Evolutionary conservation across 2,888 invertebrate species (phyloP).

Genomic region (Molanna angustata): DNA sequence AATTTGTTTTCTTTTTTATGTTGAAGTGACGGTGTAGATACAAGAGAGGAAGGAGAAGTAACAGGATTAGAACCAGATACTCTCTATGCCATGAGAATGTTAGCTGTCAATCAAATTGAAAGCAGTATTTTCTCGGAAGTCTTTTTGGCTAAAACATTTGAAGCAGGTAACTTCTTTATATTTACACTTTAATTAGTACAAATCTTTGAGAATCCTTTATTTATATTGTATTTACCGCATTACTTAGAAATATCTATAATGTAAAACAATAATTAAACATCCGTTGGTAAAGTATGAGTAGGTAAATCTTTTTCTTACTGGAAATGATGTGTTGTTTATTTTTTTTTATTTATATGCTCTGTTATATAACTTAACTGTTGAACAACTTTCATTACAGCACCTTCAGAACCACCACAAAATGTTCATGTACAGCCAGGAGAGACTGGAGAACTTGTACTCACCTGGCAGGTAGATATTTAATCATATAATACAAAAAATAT

Average conservation of each 20-base stretch:
- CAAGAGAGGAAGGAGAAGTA: conserved; percentile 30
- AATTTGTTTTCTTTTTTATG: no score
- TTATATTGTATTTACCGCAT: no score
- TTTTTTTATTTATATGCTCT: no score
- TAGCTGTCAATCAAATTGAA: conserved; percentile 73
- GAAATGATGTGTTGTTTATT: no score
- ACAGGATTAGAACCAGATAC: conserved; percentile 62
- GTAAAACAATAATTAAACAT: no score
- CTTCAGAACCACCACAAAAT: conserved; percentile 70
- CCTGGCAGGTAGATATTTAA: conserved; percentile 68
- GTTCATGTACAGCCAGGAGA: conserved; percentile 68
- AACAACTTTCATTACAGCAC: conserved; percentile 48
- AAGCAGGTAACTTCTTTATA: conserved; percentile 59
- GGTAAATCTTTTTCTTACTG: no score
- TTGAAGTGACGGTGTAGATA: conserved; percentile 21
- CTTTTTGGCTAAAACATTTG: conserved; percentile 65
- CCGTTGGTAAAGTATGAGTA: no score
- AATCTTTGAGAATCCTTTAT: no score
- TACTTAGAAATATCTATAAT: no score
- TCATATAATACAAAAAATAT: no score
- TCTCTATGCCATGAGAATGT: conserved; percentile 65
- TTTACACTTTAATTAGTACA: no score
- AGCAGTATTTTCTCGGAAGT: conserved; percentile 63
- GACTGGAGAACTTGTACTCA: conserved; percentile 67
- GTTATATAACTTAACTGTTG: background rate